Conservation (phyloP, 2,113 vertebrate species). For the Herpailurus yagouaroundi region DNA sequence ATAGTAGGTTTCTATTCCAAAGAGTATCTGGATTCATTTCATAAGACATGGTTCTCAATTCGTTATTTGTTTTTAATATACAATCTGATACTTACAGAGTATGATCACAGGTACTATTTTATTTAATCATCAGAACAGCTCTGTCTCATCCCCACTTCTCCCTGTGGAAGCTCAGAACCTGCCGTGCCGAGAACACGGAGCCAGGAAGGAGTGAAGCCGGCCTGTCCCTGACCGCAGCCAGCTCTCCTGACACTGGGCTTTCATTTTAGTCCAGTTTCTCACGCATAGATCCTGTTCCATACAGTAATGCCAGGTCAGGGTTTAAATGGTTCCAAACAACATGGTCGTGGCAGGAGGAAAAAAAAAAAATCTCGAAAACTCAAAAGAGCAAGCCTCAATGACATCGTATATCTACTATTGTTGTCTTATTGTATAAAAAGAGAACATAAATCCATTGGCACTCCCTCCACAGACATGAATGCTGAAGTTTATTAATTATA, state of each 20-base stretch:
- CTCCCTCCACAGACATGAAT: background rate
- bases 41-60: background rate
- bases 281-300: background rate
- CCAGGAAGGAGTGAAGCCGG: background rate
- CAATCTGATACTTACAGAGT: background rate
- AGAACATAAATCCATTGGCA: background rate
- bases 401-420: rapidly evolving
- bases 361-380: background rate
- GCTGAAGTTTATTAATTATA: background rate
- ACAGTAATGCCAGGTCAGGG: background rate
- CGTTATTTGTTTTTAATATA: constrained; percentile 18
- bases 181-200: background rate
- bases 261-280: background rate
- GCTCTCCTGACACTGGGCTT: background rate
- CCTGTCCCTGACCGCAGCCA: background rate
- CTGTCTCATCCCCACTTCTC: background rate
- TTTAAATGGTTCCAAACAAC: background rate
- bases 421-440: background rate
- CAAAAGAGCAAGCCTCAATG: background rate
- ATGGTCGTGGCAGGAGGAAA: background rate
- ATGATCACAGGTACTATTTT: background rate
- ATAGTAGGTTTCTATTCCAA: background rate
- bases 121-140: background rate
- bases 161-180: background rate
- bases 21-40: background rate